These are phyloP conservation scores for Tadarida brasiliensis DNA, from an alignment of 2,797 vertebrate genomes.

Conservation along the genomic window DNA sequence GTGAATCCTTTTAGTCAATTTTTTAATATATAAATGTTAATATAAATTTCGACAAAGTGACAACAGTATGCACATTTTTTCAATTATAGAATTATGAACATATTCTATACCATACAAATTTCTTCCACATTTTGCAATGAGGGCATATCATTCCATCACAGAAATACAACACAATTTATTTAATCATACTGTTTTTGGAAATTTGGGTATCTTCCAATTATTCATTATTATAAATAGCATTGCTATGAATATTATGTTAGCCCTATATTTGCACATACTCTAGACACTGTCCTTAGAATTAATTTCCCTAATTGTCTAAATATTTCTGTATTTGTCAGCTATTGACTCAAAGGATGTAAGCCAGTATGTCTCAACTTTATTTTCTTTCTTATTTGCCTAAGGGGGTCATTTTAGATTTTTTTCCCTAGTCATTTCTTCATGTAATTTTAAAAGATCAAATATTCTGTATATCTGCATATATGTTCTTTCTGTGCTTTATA, in stretches of 20 bases:
- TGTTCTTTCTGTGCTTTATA: background rate
- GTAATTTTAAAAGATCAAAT: background rate
- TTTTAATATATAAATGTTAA: background rate
- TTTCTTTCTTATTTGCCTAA: background rate
- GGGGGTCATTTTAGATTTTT: background rate
- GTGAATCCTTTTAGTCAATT: background rate
- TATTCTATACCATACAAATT: background rate
- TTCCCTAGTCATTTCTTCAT: background rate
- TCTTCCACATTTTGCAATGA: background rate
- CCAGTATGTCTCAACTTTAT: background rate
- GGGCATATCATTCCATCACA: background rate
- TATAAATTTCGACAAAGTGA: background rate
- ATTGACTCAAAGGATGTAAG: background rate
- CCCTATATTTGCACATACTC: background rate
- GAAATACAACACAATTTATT: background rate
- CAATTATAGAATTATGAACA: background rate
- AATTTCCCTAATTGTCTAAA: background rate
- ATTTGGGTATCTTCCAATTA: background rate
- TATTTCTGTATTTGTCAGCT: background rate
- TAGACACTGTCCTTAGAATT: background rate
- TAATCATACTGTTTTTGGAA: background rate
- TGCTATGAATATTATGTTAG: background rate
- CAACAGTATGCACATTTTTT: background rate
- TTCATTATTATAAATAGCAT: background rate
- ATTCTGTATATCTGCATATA: background rate